Evolutionary conservation across 2,113 vertebrate species (phyloP), one percentile per base, ranked within the genome.

Genomic region (Datnioides undecimradiatus): DNA sequence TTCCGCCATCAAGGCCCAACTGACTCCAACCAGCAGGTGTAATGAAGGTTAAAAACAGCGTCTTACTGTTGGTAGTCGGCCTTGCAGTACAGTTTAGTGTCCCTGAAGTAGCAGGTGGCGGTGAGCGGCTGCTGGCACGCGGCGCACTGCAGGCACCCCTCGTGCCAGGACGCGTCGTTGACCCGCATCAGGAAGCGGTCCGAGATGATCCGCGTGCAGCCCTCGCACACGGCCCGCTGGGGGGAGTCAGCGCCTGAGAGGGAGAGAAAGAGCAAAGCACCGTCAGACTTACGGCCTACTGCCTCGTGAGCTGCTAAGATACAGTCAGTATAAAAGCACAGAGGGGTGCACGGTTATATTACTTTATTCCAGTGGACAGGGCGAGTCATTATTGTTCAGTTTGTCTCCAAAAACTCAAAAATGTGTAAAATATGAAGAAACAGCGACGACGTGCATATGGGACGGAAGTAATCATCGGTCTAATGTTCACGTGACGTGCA

Each of bases 51-150:
- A 7, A 3, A 34, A 9, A 6, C 1, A 3, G 16, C 1, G 21
- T 70, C 96, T 96, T 96, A 98, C 97, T 95, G 95, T 93, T 97
- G 96, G 95, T 98, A 98, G 96, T 98, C 96, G 84, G 94, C 93
- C 90, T 94, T 97, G 95, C 97, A 98, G 95, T 97, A 98, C 49
- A 97, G 94, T 82, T 96, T 97, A 80, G 93, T 93, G 90, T 97
- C 96, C 83, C 95, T 94, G 93, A 92, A 94, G 95, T 96, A 98
- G 94, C 97, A 98, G 95, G 95, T 97, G 93, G 93, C 95, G 92
- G 94, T 96, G 90, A 98, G 97, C 33, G 95, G 96, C 90, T 95
- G 96, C 89, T 96, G 96, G 94, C 97, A 98, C 86, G 94, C 96
- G 25, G 96, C 94, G 84, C 97, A 98, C 93, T 96, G 97, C 89